Evolutionary conservation across 2,797 vertebrate species (phyloP).

Genomic region (Chaetophractus vellerosus): DNA sequence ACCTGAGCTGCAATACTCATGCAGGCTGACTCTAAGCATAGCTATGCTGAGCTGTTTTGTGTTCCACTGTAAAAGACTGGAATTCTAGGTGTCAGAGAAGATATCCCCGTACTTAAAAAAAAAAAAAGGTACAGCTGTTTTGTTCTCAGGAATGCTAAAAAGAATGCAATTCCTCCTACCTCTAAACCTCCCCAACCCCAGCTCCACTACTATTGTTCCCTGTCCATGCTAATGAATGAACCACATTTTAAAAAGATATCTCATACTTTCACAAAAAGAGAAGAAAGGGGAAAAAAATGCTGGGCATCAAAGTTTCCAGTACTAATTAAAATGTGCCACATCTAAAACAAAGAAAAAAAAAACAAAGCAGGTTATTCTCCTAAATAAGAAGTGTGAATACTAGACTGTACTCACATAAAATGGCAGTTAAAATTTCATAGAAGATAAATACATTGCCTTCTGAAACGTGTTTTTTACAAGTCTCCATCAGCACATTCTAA

Average conservation of each 20-base stretch:
- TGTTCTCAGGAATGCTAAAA: conserved; percentile 81
- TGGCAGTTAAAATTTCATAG: background rate
- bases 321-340: background rate
- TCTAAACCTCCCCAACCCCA: conserved; percentile 62
- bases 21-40: conserved; percentile 60
- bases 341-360: conserved; percentile 11
- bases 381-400: background rate
- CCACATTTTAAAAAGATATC: conserved; percentile 1
- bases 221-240: background rate
- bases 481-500: background rate
- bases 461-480: background rate
- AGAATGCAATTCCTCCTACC: conserved; percentile 79
- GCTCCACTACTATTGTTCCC: conserved; percentile 25
- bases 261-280: conserved; percentile 3
- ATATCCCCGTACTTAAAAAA: conserved; percentile 74
- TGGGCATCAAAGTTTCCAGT: background rate
- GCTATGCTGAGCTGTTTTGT: conserved; percentile 82
- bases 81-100: conserved; percentile 80
- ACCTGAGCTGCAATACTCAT: conserved; percentile 81
- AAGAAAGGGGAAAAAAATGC: too few relatives aligned
- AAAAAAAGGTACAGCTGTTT: conserved; percentile 80
- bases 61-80: conserved; percentile 76
- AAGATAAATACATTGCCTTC: background rate
- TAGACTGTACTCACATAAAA: background rate
- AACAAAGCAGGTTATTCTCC: background rate